Evolutionary conservation across 2,888 invertebrate species (phyloP).

Genomic region (Chalcosyrphus nemorum): DNA sequence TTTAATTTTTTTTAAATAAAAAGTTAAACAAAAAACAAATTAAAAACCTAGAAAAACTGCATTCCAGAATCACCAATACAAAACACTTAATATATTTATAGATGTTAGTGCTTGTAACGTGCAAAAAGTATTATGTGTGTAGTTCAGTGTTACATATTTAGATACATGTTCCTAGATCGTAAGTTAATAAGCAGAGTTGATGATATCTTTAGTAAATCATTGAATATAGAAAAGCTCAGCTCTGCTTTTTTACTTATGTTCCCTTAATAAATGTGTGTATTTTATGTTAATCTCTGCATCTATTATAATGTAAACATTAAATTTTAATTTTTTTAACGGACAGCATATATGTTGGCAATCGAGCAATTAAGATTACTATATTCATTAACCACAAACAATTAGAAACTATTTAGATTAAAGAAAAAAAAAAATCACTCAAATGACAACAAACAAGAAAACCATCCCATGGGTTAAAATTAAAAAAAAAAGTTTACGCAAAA

Average conservation of each 20-base stretch:
- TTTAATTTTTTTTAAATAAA: no score
- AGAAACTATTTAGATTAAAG: conserved; percentile 52
- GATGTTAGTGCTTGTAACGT: conserved; percentile 54
- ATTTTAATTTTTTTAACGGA: conserved; percentile 76
- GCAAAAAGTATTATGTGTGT: conserved; percentile 51
- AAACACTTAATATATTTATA: neutral
- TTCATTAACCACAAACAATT: conserved; percentile 50
- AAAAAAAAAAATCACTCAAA: conserved; percentile 36
- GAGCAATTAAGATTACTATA: conserved; percentile 79
- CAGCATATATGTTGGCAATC: conserved; percentile 83
- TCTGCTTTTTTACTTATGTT: conserved; percentile 6
- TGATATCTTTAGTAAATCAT: conserved; percentile 4
- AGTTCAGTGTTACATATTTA: conserved; percentile 56
- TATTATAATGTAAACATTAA: conserved; percentile 37
- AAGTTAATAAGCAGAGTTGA: conserved; percentile 18
- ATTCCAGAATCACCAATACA: neutral
- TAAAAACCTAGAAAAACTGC: neutral
- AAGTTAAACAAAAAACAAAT: no score
- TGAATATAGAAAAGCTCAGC: conserved; percentile 6
- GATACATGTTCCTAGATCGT: conserved; percentile 18
- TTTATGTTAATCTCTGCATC: conserved; percentile 35
- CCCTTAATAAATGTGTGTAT: conserved; percentile 42
- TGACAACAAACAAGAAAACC: conserved; percentile 27
- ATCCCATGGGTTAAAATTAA: conserved; percentile 41
- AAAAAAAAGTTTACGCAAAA: conserved; percentile 33